phyloP scores from a whole-genome alignment of 1,140 invertebrate species.

The Ceratina australensis region DNA sequence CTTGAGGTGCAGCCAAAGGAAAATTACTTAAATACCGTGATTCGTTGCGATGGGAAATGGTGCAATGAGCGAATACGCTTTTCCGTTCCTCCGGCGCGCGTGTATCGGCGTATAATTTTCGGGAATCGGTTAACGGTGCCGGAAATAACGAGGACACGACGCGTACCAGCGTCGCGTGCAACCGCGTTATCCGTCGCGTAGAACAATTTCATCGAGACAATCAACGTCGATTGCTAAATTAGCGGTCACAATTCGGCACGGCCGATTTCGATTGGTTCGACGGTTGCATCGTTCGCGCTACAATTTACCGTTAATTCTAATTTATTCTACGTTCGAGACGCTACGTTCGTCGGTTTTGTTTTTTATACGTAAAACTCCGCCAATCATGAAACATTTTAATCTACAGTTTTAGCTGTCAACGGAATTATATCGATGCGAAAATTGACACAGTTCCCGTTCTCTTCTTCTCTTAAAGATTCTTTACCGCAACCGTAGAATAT shows the following conservation, averaged over 20 bases:
- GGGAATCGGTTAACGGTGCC: background rate
- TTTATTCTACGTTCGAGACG: conserved; percentile 16
- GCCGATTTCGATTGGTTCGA: conserved; percentile 9
- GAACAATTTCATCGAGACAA: conserved; percentile 29
- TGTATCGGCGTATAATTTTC: background rate
- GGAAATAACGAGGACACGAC: conserved; percentile 9
- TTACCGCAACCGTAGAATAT: conserved; percentile 20
- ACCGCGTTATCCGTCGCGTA: conserved; percentile 2
- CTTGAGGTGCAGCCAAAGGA: conserved; percentile 24
- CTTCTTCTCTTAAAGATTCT: background rate
- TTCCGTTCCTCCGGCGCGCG: background rate
- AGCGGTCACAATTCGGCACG: conserved; percentile 12
- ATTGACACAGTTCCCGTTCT: conserved; percentile 26
- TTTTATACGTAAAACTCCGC: too few relatives aligned
- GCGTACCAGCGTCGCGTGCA: background rate
- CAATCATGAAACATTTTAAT: background rate
- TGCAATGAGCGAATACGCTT: conserved; percentile 5
- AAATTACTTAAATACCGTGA: background rate
- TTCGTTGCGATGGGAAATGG: conserved; percentile 20
- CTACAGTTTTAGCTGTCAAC: background rate
- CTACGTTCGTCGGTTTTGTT: background rate
- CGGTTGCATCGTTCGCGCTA: conserved; percentile 5
- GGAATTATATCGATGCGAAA: background rate
- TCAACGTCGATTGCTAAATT: conserved; percentile 28
- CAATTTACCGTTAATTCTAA: conserved; percentile 31